Evolutionary conservation across 1,140 invertebrate species (phyloP).

Genomic region (Pseudomyrmex pallidus): DNA sequence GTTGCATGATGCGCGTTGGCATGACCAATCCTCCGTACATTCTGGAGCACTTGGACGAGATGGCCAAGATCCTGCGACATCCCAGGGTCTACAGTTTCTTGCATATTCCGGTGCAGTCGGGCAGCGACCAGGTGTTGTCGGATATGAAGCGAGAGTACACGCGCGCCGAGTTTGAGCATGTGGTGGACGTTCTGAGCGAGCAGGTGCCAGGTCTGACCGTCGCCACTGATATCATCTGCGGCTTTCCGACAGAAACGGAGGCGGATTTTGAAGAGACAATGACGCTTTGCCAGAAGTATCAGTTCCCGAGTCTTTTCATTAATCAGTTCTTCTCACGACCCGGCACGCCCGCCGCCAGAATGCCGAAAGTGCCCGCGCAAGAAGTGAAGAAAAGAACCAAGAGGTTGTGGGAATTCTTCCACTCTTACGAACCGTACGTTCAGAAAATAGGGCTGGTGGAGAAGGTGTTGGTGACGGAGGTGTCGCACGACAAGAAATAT

Average conservation of each 20-base stretch:
- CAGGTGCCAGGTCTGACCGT: conserved; percentile 95
- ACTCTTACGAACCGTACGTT: conserved; percentile 95
- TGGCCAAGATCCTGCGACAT: conserved; percentile 95
- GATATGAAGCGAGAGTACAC: conserved; percentile 99
- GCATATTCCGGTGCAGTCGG: conserved; percentile 98
- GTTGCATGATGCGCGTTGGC: conserved; percentile 94
- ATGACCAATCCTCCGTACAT: conserved; percentile 99
- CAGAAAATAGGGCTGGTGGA: conserved; percentile 91
- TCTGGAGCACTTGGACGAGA: conserved; percentile 96
- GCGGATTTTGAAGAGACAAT: conserved; percentile 96
- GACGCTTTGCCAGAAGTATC: conserved; percentile 93
- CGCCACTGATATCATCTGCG: conserved; percentile 99
- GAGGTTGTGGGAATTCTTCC: conserved; percentile 94
- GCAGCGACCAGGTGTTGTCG: conserved; percentile 95
- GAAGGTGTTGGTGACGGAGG: conserved; percentile 95
- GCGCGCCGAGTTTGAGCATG: conserved; percentile 93
- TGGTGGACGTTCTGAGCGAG: conserved; percentile 93
- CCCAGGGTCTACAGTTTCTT: conserved; percentile 97
- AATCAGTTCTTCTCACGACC: conserved; percentile 99
- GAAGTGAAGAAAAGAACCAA: conserved; percentile 97
- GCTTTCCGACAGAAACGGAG: conserved; percentile 98
- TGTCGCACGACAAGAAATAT: conserved; percentile 95
- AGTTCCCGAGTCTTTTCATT: conserved; percentile 97
- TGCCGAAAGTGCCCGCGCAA: conserved; percentile 92
- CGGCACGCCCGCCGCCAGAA: conserved; percentile 96